These are phyloP conservation scores for Enchytraeus crypticus DNA, from an alignment of 2,888 invertebrate genomes.

Conservation along the genomic window DNA sequence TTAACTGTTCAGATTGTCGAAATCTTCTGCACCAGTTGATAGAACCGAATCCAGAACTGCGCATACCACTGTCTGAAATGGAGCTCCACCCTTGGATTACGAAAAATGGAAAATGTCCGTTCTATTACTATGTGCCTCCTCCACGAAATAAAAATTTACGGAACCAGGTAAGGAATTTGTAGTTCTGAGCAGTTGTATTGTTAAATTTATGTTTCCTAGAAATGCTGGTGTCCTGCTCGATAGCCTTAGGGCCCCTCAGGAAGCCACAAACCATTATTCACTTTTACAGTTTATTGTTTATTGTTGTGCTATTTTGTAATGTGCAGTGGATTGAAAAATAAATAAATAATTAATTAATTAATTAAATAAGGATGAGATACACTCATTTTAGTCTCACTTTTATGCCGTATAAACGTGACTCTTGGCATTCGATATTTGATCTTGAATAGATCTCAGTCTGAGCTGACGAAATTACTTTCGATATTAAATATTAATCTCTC, in stretches of 20 bases:
- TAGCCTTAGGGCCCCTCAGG: too few relatives aligned
- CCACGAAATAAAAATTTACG: constrained; percentile 40
- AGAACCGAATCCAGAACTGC: constrained; percentile 42
- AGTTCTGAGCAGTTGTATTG: background rate
- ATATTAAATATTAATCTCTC: too few relatives aligned
- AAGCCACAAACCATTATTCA: too few relatives aligned
- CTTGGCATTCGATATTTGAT: too few relatives aligned
- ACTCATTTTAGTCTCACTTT: too few relatives aligned
- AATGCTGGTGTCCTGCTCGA: too few relatives aligned
- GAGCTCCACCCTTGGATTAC: constrained; percentile 46
- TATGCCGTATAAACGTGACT: too few relatives aligned
- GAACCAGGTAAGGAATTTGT: constrained; percentile 35
- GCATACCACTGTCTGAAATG: constrained; percentile 43
- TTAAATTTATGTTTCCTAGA: too few relatives aligned
- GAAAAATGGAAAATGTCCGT: constrained; percentile 37
- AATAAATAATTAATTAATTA: background rate
- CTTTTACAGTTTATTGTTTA: too few relatives aligned
- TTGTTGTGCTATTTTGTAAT: too few relatives aligned
- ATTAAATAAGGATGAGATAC: background rate
- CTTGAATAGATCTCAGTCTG: too few relatives aligned
- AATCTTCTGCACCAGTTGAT: constrained; percentile 44
- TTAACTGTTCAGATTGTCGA: constrained; percentile 41
- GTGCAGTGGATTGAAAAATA: background rate
- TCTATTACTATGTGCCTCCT: constrained; percentile 40
- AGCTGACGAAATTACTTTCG: too few relatives aligned